Conservation (phyloP, 1,140 invertebrate species). For the Hypothenemus hampei region DNA sequence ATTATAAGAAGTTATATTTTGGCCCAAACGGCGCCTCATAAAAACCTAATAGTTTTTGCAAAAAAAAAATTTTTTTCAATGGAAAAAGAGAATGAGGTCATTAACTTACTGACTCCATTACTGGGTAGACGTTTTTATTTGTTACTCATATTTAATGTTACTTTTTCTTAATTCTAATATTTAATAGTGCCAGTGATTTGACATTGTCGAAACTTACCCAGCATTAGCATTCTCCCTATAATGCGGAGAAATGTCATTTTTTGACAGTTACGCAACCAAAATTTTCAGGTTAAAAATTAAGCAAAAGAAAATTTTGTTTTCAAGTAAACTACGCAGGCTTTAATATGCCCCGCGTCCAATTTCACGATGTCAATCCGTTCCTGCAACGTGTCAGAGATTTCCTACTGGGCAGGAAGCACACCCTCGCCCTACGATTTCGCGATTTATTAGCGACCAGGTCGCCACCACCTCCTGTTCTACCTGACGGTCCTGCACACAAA, state of each 20-base stretch:
- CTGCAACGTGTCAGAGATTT: constrained; percentile 56
- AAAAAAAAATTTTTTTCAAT: no score
- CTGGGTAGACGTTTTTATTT: no score
- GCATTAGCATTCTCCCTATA: neutral
- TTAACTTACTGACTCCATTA: no score
- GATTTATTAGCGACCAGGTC: constrained; percentile 48
- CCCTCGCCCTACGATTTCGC: constrained; percentile 58
- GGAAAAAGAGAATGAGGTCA: no score
- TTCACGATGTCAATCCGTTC: constrained; percentile 56
- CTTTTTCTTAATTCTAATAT: no score
- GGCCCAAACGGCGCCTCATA: no score
- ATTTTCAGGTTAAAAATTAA: constrained; percentile 1
- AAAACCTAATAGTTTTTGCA: no score
- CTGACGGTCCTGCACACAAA: constrained; percentile 65
- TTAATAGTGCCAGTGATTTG: no score
- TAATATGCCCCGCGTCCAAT: constrained; percentile 27
- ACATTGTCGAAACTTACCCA: no score
- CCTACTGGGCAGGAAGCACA: constrained; percentile 57
- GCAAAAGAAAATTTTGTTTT: neutral
- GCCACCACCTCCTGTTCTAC: constrained; percentile 69
- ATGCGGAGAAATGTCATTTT: neutral
- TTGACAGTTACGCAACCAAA: neutral
- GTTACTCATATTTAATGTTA: no score
- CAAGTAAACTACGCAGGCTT: constrained; percentile 10
- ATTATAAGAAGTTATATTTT: no score